Evolutionary conservation across 2,888 invertebrate species (phyloP), one percentile per base, ranked within the genome.

Genomic region (Alsophila aescularia): DNA sequence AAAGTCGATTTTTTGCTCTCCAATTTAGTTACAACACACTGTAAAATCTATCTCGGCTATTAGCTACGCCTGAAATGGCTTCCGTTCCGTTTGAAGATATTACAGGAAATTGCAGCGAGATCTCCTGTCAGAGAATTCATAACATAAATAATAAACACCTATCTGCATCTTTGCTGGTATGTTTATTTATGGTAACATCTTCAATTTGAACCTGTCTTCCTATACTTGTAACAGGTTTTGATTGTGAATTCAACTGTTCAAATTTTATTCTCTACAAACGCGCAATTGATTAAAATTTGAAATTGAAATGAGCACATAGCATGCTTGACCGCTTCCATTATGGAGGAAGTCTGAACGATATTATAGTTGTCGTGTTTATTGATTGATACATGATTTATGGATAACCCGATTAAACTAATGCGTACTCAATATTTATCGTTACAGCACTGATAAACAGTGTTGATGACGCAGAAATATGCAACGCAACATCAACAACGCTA

Each of bases 281-380:
- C 41, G 41, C 36, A 57, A 54, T 59, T 60, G 48, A 77, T n/a
- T n/a, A n/a, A n/a, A n/a, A n/a, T 77, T 78, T 75, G 64, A 71
- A 80, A 73, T 80, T 75, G 59, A 72, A 79, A 78, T 78, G 64
- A 70, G 62, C 58, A 37, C 52, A 62, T 64, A 64, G 45, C 58
- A 71, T 69, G 79, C 75, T 72, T 73, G 75, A 75, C 72, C 68
- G 70, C 67, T 60, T 75, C 63, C 67, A 71, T 70, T 69, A 70
- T 60, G 62, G 61, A 73, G 75, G 72, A 74, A 75, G 66, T 67
- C 66, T 51, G 9, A 13, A 24, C 15, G 14, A 34, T 15, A 41
- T n/a, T 32, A 35, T 2, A 9, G 15, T 21, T 21, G 18, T 21
- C n/a, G n/a, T n/a, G n/a, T n/a, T n/a, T n/a, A n/a, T n/a, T n/a